Percentiles rank a stretch among this genome's conserved stretches.
Evolutionary conservation across 2,113 vertebrate species (phyloP).

Genomic region (Corythaeola cristata): DNA sequence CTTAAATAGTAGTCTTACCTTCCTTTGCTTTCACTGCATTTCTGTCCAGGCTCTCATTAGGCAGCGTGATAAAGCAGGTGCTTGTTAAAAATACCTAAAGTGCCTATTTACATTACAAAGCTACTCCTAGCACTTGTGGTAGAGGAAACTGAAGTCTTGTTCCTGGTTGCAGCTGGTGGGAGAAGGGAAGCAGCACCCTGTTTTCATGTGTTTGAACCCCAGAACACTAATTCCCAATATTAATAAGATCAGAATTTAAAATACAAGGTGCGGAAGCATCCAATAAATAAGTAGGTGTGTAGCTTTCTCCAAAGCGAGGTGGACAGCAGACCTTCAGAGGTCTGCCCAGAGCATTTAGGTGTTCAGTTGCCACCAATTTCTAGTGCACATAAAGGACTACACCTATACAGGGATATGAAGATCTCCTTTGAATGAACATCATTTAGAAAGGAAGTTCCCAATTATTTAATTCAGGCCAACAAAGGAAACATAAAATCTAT

Average conservation of each 20-base stretch:
- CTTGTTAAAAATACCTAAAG: constrained; percentile 30
- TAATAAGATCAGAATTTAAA: not conserved
- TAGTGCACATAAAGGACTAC: not conserved
- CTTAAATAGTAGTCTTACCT: constrained; percentile 53
- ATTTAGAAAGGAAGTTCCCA: not conserved
- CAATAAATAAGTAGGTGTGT: not conserved
- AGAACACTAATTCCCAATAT: not conserved
- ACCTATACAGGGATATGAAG: not conserved
- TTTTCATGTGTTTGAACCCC: not conserved
- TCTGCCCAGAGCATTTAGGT: not conserved
- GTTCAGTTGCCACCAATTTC: not conserved
- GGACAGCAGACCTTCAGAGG: not conserved
- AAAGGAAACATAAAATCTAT: not conserved
- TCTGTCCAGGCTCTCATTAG: constrained; percentile 45
- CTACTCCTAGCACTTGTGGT: not conserved
- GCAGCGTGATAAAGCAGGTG: constrained; percentile 20
- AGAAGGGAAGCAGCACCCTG: not conserved
- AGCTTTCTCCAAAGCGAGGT: not conserved
- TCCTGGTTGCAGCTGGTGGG: not conserved
- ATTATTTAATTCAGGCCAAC: not conserved
- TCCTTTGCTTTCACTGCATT: constrained; percentile 47
- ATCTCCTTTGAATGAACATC: not conserved
- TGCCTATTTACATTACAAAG: constrained; percentile 54
- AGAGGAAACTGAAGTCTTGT: not conserved
- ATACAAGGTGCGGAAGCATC: not conserved